Percentiles rank a stretch among this genome's conserved stretches.
Conservation (phyloP, 35 echinoderm and acorn worm species). For the Hemicentrotus pulcherrimus region DNA sequence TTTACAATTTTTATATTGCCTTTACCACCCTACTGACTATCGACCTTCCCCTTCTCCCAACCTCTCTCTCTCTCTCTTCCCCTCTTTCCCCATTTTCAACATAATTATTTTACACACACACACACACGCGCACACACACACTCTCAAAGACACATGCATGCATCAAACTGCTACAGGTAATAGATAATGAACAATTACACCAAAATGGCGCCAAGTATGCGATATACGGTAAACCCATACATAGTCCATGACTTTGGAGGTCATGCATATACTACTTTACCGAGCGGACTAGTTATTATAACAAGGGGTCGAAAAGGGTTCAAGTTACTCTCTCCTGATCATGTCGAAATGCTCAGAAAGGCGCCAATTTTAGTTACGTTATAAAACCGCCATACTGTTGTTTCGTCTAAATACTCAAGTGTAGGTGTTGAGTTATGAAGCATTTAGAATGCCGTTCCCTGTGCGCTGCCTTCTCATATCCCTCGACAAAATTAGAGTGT, state of each 20-base stretch:
- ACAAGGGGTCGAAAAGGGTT: background rate
- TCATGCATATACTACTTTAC: background rate
- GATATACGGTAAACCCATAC: background rate
- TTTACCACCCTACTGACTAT: too few relatives aligned
- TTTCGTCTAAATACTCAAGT: too few relatives aligned
- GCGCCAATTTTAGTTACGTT: background rate
- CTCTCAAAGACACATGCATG: background rate
- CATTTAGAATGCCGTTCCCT: too few relatives aligned
- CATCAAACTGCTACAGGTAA: background rate
- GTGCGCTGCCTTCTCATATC: too few relatives aligned
- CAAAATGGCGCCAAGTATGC: background rate
- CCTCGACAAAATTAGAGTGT: too few relatives aligned
- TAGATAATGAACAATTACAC: background rate
- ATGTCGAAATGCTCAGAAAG: background rate
- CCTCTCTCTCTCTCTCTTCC: background rate
- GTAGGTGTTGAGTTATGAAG: too few relatives aligned
- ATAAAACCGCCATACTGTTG: too few relatives aligned
- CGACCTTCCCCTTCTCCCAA: background rate
- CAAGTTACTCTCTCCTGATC: background rate
- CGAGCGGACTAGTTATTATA: background rate
- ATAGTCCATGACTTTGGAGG: background rate
- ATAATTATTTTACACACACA: background rate
- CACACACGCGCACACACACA: too few relatives aligned
- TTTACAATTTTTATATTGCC: too few relatives aligned
- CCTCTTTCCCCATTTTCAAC: background rate